These are phyloP conservation scores for Acropora tenuis DNA, from an alignment of 64 coral and sea anemone genomes.

Conservation along the genomic window DNA sequence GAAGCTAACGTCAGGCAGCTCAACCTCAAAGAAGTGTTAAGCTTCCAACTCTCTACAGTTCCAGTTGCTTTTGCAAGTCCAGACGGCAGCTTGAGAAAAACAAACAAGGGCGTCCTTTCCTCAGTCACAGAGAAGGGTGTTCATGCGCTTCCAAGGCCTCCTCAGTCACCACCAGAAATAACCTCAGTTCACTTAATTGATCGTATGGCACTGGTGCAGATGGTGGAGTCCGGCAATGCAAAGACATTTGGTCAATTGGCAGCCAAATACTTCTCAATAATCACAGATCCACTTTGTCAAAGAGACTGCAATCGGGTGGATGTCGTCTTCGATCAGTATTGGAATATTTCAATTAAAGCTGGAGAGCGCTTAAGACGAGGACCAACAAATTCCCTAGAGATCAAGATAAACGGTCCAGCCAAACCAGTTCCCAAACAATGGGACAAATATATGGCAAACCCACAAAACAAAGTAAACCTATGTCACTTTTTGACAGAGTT, in stretches of 20 bases:
- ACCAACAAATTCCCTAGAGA: slow-evolving; percentile 26
- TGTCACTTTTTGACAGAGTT: background rate
- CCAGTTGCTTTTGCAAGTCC: slow-evolving; percentile 44
- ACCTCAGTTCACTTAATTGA: slow-evolving; percentile 17
- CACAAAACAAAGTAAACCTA: slow-evolving; percentile 20
- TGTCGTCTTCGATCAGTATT: slow-evolving; percentile 68
- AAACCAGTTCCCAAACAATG: slow-evolving; percentile 83
- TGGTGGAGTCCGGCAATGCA: background rate
- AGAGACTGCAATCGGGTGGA: background rate
- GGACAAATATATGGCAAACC: slow-evolving; percentile 24
- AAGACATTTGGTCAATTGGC: slow-evolving; percentile 44
- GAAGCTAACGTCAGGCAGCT: slow-evolving; percentile 51
- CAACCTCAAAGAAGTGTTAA: slow-evolving; percentile 59
- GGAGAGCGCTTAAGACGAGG: slow-evolving; percentile 30
- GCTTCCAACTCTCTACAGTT: slow-evolving; percentile 61
- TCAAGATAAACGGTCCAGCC: slow-evolving; percentile 31
- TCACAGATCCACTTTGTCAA: background rate
- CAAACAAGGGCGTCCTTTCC: slow-evolving; percentile 43
- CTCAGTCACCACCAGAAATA: background rate
- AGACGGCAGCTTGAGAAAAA: slow-evolving; percentile 62
- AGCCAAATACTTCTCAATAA: background rate
- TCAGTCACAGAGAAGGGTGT: slow-evolving; percentile 31
- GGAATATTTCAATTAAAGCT: slow-evolving; percentile 44
- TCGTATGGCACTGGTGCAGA: slow-evolving; percentile 45
- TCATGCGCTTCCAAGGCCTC: background rate